phyloP scores from a whole-genome alignment of 2,888 invertebrate genomes.

The Myathropa florea region DNA sequence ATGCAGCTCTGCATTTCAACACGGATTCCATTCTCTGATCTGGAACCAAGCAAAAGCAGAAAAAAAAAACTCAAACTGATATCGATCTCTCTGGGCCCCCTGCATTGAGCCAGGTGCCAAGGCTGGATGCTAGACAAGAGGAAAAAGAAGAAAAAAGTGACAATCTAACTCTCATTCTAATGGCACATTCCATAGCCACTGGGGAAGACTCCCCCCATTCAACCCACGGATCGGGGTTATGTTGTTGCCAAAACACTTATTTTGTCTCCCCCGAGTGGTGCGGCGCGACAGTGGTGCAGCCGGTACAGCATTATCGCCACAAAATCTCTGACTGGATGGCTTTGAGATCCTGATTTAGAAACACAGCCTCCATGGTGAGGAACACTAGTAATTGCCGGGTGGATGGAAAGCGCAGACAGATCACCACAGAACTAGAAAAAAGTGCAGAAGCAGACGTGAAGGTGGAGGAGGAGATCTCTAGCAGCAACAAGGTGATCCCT shows the following conservation, averaged over 20 bases:
- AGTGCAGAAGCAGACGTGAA: neutral
- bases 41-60: too few relatives aligned
- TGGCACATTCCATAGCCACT: constrained; percentile 23
- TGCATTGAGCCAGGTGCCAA: constrained; percentile 42
- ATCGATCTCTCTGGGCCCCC: neutral
- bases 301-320: constrained; percentile 49
- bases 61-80: neutral
- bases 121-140: neutral
- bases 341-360: constrained; percentile 60
- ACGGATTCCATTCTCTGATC: neutral
- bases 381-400: constrained; percentile 56
- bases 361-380: constrained; percentile 52
- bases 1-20: neutral
- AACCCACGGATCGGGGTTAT: constrained; percentile 40
- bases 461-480: neutral
- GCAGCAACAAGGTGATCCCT: constrained; percentile 57
- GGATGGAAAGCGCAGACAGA: constrained; percentile 9
- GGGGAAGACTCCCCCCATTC: neutral
- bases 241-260: constrained; percentile 67
- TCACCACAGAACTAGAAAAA: neutral
- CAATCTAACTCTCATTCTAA: constrained; percentile 47
- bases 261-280: constrained; percentile 47
- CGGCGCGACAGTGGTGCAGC: too few relatives aligned
- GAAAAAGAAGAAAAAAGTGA: too few relatives aligned
- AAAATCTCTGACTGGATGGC: constrained; percentile 37